Percentiles rank a stretch among this genome's conserved stretches.
phyloP scores from a whole-genome alignment of 2,797 vertebrate species.

The Salmo trutta region DNA sequence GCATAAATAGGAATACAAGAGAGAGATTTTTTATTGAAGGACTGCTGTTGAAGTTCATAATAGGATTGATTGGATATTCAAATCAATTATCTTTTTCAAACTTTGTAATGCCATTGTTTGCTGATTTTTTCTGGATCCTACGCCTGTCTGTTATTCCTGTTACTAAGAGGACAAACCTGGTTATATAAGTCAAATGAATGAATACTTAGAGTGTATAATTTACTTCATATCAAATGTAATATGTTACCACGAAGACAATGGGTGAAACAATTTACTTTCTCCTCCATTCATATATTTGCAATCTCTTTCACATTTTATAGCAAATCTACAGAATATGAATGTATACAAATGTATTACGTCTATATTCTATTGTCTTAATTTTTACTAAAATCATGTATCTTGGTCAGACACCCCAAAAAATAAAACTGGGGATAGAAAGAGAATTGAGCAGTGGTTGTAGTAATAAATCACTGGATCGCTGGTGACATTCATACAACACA shows the following conservation, averaged over 20 bases:
- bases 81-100: background rate
- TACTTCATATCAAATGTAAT: too few species aligned
- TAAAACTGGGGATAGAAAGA: slow-evolving; percentile 66
- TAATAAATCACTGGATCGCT: slow-evolving; percentile 81
- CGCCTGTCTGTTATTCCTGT: too few species aligned
- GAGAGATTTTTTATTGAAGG: background rate
- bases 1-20: slow-evolving; percentile 45
- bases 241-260: too few species aligned
- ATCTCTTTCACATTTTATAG: too few species aligned
- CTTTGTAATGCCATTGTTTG: too few species aligned
- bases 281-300: too few species aligned
- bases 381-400: slow-evolving; percentile 70
- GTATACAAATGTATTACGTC: slow-evolving; percentile 47
- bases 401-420: slow-evolving; percentile 66
- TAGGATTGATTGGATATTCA: background rate
- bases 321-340: slow-evolving; percentile 12
- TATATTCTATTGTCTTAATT: slow-evolving; percentile 67
- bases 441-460: slow-evolving; percentile 81
- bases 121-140: too few species aligned
- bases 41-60: background rate
- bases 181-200: too few species aligned
- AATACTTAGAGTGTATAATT: too few species aligned
- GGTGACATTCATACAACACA: slow-evolving; percentile 82
- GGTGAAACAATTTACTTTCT: too few species aligned
- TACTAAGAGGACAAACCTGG: too few species aligned